Evolutionary conservation across 2,797 vertebrate species (phyloP).

Genomic region (Strix occidentalis): DNA sequence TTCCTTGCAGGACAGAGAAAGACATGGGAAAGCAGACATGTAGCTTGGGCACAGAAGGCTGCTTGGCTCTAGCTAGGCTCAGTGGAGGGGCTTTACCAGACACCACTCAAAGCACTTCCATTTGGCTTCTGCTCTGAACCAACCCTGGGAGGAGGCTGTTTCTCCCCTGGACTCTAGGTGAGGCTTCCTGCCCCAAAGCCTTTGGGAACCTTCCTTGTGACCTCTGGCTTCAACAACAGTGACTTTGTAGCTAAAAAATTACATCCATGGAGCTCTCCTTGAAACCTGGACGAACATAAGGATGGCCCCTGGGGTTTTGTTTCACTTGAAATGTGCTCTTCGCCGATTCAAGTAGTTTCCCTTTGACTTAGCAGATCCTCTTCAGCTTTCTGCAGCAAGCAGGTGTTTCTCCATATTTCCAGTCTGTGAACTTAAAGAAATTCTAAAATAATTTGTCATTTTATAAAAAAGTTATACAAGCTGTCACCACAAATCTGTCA

Average conservation of each 20-base stretch:
- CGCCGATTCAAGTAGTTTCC: background rate
- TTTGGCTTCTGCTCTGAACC: background rate
- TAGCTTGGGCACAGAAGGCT: background rate
- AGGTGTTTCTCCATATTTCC: background rate
- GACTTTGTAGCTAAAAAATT: background rate
- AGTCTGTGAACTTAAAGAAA: conserved; percentile 23
- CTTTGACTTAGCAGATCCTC: background rate
- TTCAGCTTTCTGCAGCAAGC: background rate
- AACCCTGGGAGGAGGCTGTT: accelerated
- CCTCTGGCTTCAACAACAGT: background rate
- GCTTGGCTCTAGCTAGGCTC: background rate
- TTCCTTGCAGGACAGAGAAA: background rate
- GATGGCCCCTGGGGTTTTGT: background rate
- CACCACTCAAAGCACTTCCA: accelerated
- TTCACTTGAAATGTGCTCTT: background rate
- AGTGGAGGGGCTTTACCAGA: background rate
- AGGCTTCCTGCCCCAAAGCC: background rate
- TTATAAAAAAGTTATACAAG: conserved; percentile 44
- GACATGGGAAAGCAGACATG: accelerated
- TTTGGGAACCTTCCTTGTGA: background rate
- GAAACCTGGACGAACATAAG: background rate
- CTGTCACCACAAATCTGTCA: conserved; percentile 32
- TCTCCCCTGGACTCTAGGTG: accelerated
- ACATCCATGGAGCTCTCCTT: background rate
- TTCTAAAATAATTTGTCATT: conserved; percentile 37